Evolutionary conservation across 2,797 vertebrate species (phyloP).

Genomic region (Naso thynnoides): DNA sequence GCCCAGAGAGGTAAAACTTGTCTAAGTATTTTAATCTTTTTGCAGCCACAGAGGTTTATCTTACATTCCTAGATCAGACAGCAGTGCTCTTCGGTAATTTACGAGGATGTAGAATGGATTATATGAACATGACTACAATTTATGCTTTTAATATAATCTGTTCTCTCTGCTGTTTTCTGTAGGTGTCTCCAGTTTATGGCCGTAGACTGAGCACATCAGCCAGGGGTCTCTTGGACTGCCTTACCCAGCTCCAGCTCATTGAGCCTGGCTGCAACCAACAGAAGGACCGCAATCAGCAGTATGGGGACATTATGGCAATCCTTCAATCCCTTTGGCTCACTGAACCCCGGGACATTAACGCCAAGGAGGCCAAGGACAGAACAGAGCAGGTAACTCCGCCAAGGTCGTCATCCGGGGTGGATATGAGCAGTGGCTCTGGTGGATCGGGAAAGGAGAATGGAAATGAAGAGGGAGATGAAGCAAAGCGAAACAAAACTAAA

Average conservation of each 20-base stretch:
- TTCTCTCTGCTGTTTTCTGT: constrained; percentile 13
- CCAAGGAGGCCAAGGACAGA: constrained; percentile 33
- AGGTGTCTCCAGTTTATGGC: constrained; percentile 86
- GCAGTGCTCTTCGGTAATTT: too few species aligned
- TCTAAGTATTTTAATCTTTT: not conserved
- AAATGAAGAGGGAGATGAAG: constrained; percentile 58
- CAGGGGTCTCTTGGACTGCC: constrained; percentile 86
- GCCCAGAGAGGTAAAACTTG: too few species aligned
- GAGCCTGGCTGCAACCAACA: constrained; percentile 73
- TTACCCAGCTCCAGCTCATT: constrained; percentile 88
- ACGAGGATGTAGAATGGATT: not conserved
- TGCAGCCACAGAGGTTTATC: not conserved
- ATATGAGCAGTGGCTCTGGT: constrained; percentile 87
- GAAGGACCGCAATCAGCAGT: constrained; percentile 62
- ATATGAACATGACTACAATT: not conserved
- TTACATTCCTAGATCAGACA: too few species aligned
- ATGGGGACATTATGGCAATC: constrained; percentile 84
- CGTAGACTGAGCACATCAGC: constrained; percentile 88
- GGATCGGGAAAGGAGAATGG: constrained; percentile 84
- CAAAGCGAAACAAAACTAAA: constrained; percentile 22
- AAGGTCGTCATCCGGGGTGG: constrained; percentile 91
- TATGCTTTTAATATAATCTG: not conserved
- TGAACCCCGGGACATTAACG: constrained; percentile 51
- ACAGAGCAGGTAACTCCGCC: constrained; percentile 76
- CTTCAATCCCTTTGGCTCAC: constrained; percentile 89